phyloP scores from a whole-genome alignment of 2,113 vertebrate genomes.

The Noctilio leporinus region DNA sequence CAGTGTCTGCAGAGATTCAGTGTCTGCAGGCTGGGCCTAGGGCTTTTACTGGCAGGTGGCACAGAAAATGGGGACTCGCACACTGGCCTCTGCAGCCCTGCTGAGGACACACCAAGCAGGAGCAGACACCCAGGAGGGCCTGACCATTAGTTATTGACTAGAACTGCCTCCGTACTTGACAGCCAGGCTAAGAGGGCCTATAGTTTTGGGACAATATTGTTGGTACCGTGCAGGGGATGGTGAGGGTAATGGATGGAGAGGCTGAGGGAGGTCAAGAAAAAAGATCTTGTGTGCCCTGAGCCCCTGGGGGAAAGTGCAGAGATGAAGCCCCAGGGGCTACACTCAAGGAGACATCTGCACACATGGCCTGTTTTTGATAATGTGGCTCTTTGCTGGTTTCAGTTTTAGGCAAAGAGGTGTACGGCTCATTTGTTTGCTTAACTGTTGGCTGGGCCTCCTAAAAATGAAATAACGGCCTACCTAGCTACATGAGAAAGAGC shows the following conservation, averaged over 20 bases:
- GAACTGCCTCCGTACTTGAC: background rate
- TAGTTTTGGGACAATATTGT: background rate
- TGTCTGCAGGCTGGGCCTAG: background rate
- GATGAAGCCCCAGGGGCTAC: fast-evolving
- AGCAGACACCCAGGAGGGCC: background rate
- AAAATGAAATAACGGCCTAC: background rate
- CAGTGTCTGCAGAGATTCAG: background rate
- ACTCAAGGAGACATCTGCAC: background rate
- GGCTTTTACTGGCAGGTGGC: background rate
- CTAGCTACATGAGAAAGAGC: background rate
- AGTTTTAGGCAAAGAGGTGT: background rate
- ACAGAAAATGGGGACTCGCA: background rate
- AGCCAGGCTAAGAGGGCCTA: background rate
- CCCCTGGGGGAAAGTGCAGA: too few relatives aligned
- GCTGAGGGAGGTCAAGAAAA: background rate
- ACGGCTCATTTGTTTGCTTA: background rate
- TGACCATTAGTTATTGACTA: background rate
- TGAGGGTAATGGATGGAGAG: background rate
- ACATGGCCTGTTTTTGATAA: background rate
- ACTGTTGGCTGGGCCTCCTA: background rate
- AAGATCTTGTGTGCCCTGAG: fast-evolving
- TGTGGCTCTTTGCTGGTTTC: background rate
- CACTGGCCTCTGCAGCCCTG: background rate
- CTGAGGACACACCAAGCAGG: fast-evolving
- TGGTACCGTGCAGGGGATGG: background rate